Evolutionary conservation across 2,888 invertebrate species (phyloP), one percentile per base, ranked within the genome.

Genomic region (Drosophila yooni): DNA sequence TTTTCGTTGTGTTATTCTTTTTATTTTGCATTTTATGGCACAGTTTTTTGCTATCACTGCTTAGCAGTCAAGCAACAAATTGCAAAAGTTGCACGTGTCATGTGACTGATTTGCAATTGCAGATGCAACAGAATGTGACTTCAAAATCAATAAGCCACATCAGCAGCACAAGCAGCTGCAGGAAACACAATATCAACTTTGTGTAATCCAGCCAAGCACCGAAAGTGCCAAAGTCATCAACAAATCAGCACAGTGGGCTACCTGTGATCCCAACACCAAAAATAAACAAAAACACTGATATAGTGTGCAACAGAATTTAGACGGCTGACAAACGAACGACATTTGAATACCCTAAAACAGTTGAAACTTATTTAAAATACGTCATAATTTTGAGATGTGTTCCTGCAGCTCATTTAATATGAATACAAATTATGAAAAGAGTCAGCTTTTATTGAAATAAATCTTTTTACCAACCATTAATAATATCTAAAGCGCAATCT

Each of bases 221-320:
- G 54, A 76, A 65, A 76, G 84, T 89, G 84, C 74, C 83, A 89
- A 89, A 85, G 80, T 80, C 85, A 85, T 90, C 74, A 88, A 73
- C 87, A 81, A 89, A 84, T 88, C 87, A 70, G 76, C 86, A 70
- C 74, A 73, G 63, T 71, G 60, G 40, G 64, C 63, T 43, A 59
- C 68, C 64, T 61, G 36, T 56, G 27, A 52, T 40, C 50, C 56
- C 56, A 61, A 79, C 62, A 54, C 77, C 68, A 72, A 85, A 73
- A 77, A 82, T 80, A 74, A 85, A 88, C 86, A 85, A 79, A 85
- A 74, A 62, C 70, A 78, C 36, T 36, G 11, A 50, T 5, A 21
- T 18, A 13, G 11, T 50, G 11, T 18, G 27, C 6, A 29, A 13
- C 7, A 36, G 11, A 51, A 25, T 3, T 46, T 46, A 15, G 15